phyloP scores from a whole-genome alignment of 2,113 vertebrate genomes.

The Ceyx margarethae region DNA sequence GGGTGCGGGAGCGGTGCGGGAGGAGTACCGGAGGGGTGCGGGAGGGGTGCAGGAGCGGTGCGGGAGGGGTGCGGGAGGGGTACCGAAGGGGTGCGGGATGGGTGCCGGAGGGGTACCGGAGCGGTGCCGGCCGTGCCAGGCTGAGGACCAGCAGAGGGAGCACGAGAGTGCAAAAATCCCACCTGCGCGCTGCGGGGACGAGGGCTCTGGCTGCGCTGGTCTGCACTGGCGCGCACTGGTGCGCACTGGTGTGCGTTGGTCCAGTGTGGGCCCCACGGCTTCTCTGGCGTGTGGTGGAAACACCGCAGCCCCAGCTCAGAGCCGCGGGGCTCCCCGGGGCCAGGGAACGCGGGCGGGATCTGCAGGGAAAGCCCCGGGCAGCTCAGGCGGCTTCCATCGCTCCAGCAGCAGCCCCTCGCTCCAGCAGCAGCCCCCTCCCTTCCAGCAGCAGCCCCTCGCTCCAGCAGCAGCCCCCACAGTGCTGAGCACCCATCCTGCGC shows the following conservation, averaged over 20 bases:
- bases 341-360: neutral
- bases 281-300: neutral
- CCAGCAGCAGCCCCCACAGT: neutral
- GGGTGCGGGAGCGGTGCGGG: neutral
- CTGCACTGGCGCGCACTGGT: neutral
- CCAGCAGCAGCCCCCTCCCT: neutral
- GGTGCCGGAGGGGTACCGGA: fast-evolving
- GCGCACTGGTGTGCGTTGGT: neutral
- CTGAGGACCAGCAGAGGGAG: slow-evolving; percentile 59
- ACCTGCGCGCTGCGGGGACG: neutral
- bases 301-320: neutral
- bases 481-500: neutral
- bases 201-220: neutral
- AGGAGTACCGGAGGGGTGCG: neutral
- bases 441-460: neutral
- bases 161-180: neutral
- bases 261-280: fast-evolving
- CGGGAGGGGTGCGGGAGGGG: neutral
- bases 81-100: fast-evolving
- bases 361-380: fast-evolving
- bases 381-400: neutral
- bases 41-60: fast-evolving
- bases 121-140: neutral
- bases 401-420: neutral
- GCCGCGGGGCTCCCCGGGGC: neutral